A percentile compares a stretch with the other conserved stretches of the same genome.
Conservation (phyloP, 2,113 vertebrate genomes). For the Esox niger region DNA sequence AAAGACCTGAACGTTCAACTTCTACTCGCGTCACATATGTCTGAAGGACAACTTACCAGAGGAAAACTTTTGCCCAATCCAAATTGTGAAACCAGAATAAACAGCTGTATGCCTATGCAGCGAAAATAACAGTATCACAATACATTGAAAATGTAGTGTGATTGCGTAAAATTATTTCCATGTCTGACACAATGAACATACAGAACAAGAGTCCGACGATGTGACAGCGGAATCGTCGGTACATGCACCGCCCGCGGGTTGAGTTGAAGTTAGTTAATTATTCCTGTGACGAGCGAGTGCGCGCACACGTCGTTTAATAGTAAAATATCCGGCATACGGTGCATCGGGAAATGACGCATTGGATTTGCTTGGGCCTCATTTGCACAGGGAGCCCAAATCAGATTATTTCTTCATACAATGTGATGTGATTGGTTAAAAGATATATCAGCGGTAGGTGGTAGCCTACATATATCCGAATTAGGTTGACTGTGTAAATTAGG, state of each 20-base stretch:
- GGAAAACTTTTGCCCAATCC: slow-evolving; percentile 35
- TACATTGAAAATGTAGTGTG: background rate
- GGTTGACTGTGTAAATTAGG: no score
- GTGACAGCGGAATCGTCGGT: slow-evolving; percentile 16
- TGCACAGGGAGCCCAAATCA: no score
- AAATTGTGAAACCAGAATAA: background rate
- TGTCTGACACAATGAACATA: slow-evolving; percentile 35
- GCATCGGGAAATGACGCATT: slow-evolving; percentile 60
- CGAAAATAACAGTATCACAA: background rate
- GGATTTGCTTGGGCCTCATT: no score
- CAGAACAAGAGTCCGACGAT: slow-evolving; percentile 18
- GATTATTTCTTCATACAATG: no score
- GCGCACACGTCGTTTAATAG: slow-evolving; percentile 26
- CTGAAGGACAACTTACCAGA: slow-evolving; percentile 6
- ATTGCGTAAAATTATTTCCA: background rate
- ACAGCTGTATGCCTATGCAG: background rate
- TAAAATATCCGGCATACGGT: slow-evolving; percentile 38
- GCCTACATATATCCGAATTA: no score
- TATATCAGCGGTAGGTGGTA: no score
- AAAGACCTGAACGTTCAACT: no score
- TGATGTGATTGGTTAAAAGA: no score
- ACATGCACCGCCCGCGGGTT: background rate
- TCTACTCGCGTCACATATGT: background rate
- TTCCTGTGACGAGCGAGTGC: slow-evolving; percentile 13
- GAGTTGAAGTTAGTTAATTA: slow-evolving; percentile 35